Base-by-base conservation (phyloP, 53 echinoderm and acorn worm genomes). In the Paracentrotus lividus region DNA sequence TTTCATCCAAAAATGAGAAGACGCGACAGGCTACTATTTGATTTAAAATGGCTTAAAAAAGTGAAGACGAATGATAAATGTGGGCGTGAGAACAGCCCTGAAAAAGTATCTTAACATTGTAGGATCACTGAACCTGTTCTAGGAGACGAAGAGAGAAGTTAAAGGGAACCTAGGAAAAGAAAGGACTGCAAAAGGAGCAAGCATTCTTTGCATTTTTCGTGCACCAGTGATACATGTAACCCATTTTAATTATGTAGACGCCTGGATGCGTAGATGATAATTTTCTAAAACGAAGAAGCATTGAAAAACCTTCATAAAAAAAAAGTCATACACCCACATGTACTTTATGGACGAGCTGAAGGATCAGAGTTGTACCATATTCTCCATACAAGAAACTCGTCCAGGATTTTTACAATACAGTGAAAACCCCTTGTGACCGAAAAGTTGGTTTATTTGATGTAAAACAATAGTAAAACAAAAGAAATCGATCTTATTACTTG, bases 31-130 rank as follows among this genome's bases (percentile, higher is more conserved):
- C 36, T 69, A 7, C 15, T 69, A n/a, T n/a, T n/a, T 55, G 51
- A 51, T 8, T 8, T 8, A 51, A 51, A 51, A 51, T 8, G 12
- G 23, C 18, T 58, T 58, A 4, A 27, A 61, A 26, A 61, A 61
- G 27, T 61, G 61, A 61, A 33, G 21, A 59, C 33, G 27, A 69
- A 34, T 10, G 36, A 69, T 16, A 34, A 36, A 69, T 36, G 69
- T 69, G 69, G 69, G 69, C 27, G 69, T 69, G 69, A 69, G 69
- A 69, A 13, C 34, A 69, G 69, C 69, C 69, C 69, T 34, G 33
- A 15, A 34, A 34, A 13, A 69, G 33, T 69, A 3, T 69, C 69
- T n/a, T n/a, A n/a, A n/a, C n/a, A n/a, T n/a, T n/a, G n/a, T n/a
- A n/a, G n/a, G n/a, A n/a, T n/a, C n/a, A n/a, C n/a, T n/a, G n/a